These are phyloP conservation scores for Gryon sp. DNA, from an alignment of 1,140 invertebrate species.

Conservation along the genomic window DNA sequence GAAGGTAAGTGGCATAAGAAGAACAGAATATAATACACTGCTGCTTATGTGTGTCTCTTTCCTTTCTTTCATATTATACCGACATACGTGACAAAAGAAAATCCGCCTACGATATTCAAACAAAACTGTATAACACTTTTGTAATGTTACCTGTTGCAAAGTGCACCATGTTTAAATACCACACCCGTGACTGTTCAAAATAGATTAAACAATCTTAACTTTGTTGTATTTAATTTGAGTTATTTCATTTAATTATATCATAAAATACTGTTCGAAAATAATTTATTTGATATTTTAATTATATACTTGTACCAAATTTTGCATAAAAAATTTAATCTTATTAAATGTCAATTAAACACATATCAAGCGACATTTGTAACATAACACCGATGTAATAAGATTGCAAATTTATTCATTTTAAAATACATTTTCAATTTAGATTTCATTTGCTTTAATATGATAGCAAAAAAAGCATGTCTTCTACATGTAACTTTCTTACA, in stretches of 20 bases:
- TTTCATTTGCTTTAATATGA: too few species aligned
- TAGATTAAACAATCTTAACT: slow-evolving; percentile 66
- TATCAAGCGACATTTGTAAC: too few species aligned
- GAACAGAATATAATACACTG: slow-evolving; percentile 33
- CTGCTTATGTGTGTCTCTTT: not conserved
- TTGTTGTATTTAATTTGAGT: too few species aligned
- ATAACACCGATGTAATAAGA: too few species aligned
- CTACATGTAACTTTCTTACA: slow-evolving; percentile 36
- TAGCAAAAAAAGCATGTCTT: slow-evolving; percentile 19
- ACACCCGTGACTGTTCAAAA: slow-evolving; percentile 58
- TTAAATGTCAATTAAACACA: too few species aligned
- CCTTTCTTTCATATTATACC: slow-evolving; percentile 33
- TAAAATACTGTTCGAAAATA: too few species aligned
- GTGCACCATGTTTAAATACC: slow-evolving; percentile 64
- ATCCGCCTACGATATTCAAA: slow-evolving; percentile 47
- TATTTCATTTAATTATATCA: too few species aligned
- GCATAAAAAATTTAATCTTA: too few species aligned
- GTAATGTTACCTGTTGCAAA: slow-evolving; percentile 72
- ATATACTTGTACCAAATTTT: too few species aligned
- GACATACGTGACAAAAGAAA: slow-evolving; percentile 56
- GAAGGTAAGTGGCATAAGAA: slow-evolving; percentile 19
- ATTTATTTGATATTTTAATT: too few species aligned
- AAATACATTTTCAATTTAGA: too few species aligned
- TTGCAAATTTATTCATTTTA: too few species aligned
- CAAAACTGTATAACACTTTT: slow-evolving; percentile 64